Conservation (phyloP, 2,888 invertebrate genomes). For the Anthophora plumipes region DNA sequence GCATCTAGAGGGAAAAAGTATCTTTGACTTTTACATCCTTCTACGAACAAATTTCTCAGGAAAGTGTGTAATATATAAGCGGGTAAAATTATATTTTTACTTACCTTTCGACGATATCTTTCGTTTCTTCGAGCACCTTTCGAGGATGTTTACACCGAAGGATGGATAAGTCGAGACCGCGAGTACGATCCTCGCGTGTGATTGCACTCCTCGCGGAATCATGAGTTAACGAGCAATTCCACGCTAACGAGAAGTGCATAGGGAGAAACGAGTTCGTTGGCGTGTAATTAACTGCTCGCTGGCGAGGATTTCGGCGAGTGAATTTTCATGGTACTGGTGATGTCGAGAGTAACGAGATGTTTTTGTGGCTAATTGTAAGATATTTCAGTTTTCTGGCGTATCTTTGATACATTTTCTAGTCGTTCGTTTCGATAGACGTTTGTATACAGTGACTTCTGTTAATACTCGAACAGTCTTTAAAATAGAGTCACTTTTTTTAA, state of each 20-base stretch:
- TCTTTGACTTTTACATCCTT: neutral
- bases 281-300: slow-evolving; percentile 35
- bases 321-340: neutral
- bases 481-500: no score
- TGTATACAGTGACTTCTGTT: no score
- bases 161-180: neutral
- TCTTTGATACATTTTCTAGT: no score
- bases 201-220: slow-evolving; percentile 2
- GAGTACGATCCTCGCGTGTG: neutral
- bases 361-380: no score
- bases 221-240: slow-evolving; percentile 27
- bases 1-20: neutral
- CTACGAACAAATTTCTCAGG: neutral
- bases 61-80: no score
- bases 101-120: no score
- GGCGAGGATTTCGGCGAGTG: neutral
- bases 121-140: neutral
- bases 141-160: neutral
- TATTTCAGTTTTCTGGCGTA: no score
- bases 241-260: slow-evolving; percentile 25
- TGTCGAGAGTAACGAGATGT: neutral
- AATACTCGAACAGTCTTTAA: no score
- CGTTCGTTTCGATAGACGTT: no score
- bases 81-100: no score
- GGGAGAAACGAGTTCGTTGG: slow-evolving; percentile 21